Evolutionary conservation across 2,113 vertebrate species (phyloP).

Genomic region (Psettodes erumei): DNA sequence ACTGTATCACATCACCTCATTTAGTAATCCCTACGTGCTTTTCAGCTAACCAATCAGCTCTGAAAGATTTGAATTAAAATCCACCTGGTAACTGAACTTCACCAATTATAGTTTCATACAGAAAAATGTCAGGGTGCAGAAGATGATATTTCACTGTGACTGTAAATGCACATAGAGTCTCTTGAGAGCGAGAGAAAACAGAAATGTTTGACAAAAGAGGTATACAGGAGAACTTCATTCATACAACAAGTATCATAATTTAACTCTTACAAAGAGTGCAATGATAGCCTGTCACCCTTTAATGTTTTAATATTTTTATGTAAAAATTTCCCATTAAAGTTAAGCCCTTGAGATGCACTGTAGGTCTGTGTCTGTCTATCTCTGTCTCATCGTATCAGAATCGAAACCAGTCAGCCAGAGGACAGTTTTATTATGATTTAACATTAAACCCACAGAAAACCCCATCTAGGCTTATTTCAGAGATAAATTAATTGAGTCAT

Average conservation of each 20-base stretch:
- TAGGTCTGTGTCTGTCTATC: neutral
- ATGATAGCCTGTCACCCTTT: neutral
- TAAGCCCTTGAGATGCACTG: neutral
- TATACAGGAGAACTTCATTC: neutral
- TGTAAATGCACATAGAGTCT: neutral
- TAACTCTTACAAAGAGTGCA: neutral
- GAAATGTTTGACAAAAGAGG: constrained; percentile 4
- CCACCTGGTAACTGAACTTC: neutral
- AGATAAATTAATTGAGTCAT: neutral
- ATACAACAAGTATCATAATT: neutral
- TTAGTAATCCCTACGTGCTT: neutral
- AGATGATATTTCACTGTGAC: neutral
- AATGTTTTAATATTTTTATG: constrained; percentile 16
- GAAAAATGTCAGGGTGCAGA: neutral
- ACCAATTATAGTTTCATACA: neutral
- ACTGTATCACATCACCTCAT: neutral
- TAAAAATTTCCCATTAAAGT: neutral
- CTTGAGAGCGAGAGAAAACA: neutral
- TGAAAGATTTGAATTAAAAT: neutral
- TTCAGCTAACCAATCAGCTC: neutral
- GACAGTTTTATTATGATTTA: neutral
- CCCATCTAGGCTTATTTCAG: neutral
- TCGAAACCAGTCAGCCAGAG: neutral
- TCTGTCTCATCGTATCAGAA: too few species aligned
- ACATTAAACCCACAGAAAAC: neutral